Percentiles rank a stretch among this genome's conserved stretches.
These are phyloP conservation scores for Rostratula benghalensis DNA, from an alignment of 2,113 vertebrate genomes.

Conservation along the genomic window DNA sequence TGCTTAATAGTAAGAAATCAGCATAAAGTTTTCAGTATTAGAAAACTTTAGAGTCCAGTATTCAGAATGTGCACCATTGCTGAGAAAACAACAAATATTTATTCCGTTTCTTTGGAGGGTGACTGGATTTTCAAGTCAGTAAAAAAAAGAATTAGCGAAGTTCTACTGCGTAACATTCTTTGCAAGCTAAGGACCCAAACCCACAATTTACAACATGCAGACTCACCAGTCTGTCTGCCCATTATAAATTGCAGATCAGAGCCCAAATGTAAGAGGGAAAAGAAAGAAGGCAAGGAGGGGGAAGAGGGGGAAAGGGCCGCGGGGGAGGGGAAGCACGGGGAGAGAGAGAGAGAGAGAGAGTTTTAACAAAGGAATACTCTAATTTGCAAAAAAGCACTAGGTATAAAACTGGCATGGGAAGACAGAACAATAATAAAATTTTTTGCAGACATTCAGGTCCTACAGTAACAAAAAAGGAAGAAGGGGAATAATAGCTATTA, in stretches of 20 bases:
- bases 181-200: constrained; percentile 67
- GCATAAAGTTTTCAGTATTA: constrained; percentile 34
- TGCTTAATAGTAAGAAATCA: not conserved
- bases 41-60: constrained; percentile 43
- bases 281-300: not conserved
- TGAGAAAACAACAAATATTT: not conserved
- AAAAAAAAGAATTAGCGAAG: constrained; percentile 52
- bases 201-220: constrained; percentile 70
- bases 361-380: constrained; percentile 57
- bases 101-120: not conserved
- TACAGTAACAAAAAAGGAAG: not conserved
- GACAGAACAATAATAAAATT: constrained; percentile 30
- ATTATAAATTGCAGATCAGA: constrained; percentile 70
- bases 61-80: not conserved
- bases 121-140: constrained; percentile 18
- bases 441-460: constrained; percentile 36
- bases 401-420: constrained; percentile 26
- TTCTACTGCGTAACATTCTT: constrained; percentile 56
- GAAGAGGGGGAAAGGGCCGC: rapidly evolving
- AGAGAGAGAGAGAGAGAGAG: not conserved
- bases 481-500: constrained; percentile 9
- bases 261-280: constrained; percentile 46
- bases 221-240: constrained; percentile 67
- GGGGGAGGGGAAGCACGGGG: not conserved
- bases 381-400: constrained; percentile 36